A percentile compares a stretch with the other conserved stretches of the same genome.
These are phyloP conservation scores for Procambarus clarkii DNA, from an alignment of 1,140 invertebrate species.

Conservation along the genomic window DNA sequence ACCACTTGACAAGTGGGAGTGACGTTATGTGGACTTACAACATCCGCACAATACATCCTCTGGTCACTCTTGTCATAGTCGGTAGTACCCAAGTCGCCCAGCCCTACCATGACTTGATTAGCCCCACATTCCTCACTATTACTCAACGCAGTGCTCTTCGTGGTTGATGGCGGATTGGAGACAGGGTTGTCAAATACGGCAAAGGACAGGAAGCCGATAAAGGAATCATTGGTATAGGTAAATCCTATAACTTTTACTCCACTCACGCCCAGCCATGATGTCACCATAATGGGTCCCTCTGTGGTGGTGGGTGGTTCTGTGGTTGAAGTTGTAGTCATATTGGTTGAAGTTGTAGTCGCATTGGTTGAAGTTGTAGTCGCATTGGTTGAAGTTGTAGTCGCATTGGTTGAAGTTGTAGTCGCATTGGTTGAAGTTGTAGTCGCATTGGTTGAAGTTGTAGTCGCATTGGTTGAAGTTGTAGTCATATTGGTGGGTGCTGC, in stretches of 20 bases:
- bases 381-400: no score
- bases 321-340: not conserved
- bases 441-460: no score
- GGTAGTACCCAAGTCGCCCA: not conserved
- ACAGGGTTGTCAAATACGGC: not conserved
- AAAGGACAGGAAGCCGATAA: not conserved
- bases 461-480: no score
- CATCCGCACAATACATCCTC: slow-evolving; percentile 23
- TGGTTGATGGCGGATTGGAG: not conserved
- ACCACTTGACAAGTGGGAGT: not conserved
- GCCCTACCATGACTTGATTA: slow-evolving; percentile 4
- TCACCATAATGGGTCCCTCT: not conserved
- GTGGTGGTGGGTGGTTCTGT: not conserved
- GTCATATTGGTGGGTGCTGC: no score
- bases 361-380: no score
- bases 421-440: no score
- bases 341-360: no score
- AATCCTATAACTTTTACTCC: not conserved
- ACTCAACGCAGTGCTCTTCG: not conserved
- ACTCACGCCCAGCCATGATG: not conserved
- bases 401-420: no score
- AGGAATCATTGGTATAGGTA: not conserved
- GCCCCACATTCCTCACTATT: not conserved
- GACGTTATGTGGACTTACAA: not conserved
- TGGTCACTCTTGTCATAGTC: slow-evolving; percentile 8